Base-by-base conservation (phyloP, 2,888 invertebrate species). In the Sialis fuliginosa region DNA sequence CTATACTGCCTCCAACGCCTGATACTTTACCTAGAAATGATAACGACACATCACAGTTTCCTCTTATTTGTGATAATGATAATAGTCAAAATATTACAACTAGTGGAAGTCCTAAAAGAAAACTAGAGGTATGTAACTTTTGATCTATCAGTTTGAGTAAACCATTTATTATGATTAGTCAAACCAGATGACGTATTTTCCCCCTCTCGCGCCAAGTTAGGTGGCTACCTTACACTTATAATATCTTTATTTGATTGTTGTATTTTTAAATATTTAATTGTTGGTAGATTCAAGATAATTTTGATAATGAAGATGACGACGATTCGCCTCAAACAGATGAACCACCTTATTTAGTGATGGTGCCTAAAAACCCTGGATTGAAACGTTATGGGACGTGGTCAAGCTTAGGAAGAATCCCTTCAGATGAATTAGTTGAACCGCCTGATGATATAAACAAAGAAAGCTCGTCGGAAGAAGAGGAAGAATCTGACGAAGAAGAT, bases 1-100 rank as follows among this genome's bases (percentile, higher is more conserved):
- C 83, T 42, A 77, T 84, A 50, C 72, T 82, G 48, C 83, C 84
- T 49, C 81, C 84, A 30, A 83, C 83, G 1, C 82, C 83, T 4
- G 82, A 83, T 55, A 34, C 42, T 37, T 22, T 47, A 42, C 47
- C 47, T 22, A 33, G 42, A 6, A 47, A 31, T 42, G 34, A 34
- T 13, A 42, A 32, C 6, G 32, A 31, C 22, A 13, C 34, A 22
- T 35, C 47, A 6, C 47, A 47, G 31, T 35, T 47, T 35, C 37
- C 42, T 22, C 47, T 47, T 5, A 42, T 31, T 31, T 30, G 33
- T 34, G 33, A 42, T 10, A 39, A 40, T 33, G 34, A 39, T 32
- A 41, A 39, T 10, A 9, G 9, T 8, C 33, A 33, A 33, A 42
- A 10, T 12, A 33, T 32, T 33, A 32, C 42, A 4, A 42, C 47